Evolutionary conservation across 2,888 invertebrate genomes (phyloP).

Genomic region (Dorcus parallelipipedus): DNA sequence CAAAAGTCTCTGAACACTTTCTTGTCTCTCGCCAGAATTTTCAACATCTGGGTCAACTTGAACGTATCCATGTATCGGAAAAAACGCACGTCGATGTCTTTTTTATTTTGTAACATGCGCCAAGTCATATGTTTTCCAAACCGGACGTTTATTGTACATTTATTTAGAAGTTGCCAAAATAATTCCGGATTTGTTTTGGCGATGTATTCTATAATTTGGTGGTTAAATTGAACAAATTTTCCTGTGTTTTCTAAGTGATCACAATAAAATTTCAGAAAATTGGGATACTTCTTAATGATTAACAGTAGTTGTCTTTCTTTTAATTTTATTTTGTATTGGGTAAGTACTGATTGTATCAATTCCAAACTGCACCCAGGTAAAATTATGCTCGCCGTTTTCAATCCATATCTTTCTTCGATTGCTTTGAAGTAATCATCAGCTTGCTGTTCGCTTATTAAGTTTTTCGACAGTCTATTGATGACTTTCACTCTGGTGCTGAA

Average conservation of each 20-base stretch:
- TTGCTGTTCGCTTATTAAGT: slow-evolving; percentile 9
- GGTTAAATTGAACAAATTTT: not conserved
- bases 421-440: slow-evolving; percentile 16
- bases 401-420: slow-evolving; percentile 18
- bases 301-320: slow-evolving; percentile 10
- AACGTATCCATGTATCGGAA: not conserved
- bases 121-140: slow-evolving; percentile 9
- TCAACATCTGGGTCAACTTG: slow-evolving; percentile 1
- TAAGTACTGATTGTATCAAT: slow-evolving; percentile 9
- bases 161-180: slow-evolving; percentile 6
- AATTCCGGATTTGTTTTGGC: slow-evolving; percentile 2
- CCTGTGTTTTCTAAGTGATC: not conserved
- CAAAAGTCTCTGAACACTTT: slow-evolving; percentile 1
- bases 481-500: slow-evolving; percentile 12
- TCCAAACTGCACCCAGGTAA: slow-evolving; percentile 16
- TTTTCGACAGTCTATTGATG: slow-evolving; percentile 12
- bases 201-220: slow-evolving; percentile 4
- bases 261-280: slow-evolving; percentile 18
- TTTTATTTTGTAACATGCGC: slow-evolving; percentile 3
- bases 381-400: slow-evolving; percentile 13
- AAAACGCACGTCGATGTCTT: not conserved
- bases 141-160: slow-evolving; percentile 1
- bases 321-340: slow-evolving; percentile 12
- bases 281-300: slow-evolving; percentile 14
- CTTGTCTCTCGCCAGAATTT: slow-evolving; percentile 2